Evolutionary conservation across 2,888 invertebrate species (phyloP).

Genomic region (Ferrisia virgata): DNA sequence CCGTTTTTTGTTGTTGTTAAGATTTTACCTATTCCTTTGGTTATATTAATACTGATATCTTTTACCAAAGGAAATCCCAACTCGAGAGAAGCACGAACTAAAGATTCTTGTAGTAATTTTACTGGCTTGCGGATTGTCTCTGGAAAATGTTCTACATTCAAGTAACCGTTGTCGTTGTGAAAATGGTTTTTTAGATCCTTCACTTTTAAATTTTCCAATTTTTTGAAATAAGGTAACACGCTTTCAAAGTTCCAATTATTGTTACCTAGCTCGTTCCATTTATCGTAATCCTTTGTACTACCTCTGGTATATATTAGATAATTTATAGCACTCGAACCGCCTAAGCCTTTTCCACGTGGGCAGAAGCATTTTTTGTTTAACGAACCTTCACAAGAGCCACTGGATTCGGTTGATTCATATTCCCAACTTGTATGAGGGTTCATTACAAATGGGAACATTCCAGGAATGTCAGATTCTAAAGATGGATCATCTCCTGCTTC

Average conservation of each 20-base stretch:
- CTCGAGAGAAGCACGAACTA: background rate
- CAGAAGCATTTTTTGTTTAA: background rate
- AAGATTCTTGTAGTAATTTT: background rate
- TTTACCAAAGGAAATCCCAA: conserved; percentile 18
- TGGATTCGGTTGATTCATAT: background rate
- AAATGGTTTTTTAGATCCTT: background rate
- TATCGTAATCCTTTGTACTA: conserved; percentile 63
- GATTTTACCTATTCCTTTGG: background rate
- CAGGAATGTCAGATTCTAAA: conserved; percentile 55
- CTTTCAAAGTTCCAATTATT: conserved; percentile 61
- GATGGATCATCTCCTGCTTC: conserved; percentile 59
- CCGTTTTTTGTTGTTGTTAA: conserved; percentile 49
- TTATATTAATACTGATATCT: background rate
- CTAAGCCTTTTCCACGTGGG: conserved; percentile 23
- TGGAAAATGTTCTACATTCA: conserved; percentile 21
- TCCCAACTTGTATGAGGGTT: background rate
- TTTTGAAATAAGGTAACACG: conserved; percentile 56
- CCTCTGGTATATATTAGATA: conserved; percentile 63
- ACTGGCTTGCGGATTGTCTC: background rate
- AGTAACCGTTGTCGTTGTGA: conserved; percentile 35
- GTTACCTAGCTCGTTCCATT: conserved; percentile 63
- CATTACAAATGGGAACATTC: conserved; percentile 53
- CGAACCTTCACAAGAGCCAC: background rate
- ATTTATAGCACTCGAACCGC: conserved; percentile 31
- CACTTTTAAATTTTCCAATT: conserved; percentile 52